A percentile compares a stretch with the other conserved stretches of the same genome.
Conservation (phyloP, 1,140 invertebrate species). For the Kradibia gibbosae region DNA sequence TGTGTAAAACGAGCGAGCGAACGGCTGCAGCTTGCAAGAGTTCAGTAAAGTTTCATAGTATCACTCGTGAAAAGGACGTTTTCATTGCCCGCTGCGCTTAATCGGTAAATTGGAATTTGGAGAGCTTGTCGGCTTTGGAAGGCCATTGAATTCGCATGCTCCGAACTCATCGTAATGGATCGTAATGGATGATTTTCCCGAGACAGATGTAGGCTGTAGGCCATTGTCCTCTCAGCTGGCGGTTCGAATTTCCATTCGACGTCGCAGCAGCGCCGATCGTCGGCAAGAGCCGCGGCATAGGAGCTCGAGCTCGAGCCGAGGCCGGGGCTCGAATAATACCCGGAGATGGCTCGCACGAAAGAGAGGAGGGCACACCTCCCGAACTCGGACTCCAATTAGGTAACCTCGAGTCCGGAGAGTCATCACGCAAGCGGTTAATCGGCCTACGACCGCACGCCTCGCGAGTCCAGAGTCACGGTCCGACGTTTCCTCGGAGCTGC, state of each 20-base stretch:
- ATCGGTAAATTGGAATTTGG: conserved; percentile 42
- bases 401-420: too few species aligned
- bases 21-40: neutral
- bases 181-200: conserved; percentile 19
- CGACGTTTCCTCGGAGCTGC: neutral
- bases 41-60: neutral
- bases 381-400: too few species aligned
- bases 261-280: too few species aligned
- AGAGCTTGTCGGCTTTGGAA: conserved; percentile 1
- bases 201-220: neutral
- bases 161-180: neutral
- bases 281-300: too few species aligned
- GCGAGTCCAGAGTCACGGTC: too few species aligned
- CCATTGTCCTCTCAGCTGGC: neutral
- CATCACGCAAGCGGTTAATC: too few species aligned
- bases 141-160: neutral
- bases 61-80: conserved; percentile 4
- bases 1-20: too few species aligned
- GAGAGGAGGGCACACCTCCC: too few species aligned
- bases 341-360: too few species aligned
- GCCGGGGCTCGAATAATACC: too few species aligned
- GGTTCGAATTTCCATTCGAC: neutral
- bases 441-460: too few species aligned
- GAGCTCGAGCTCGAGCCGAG: too few species aligned
- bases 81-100: conserved; percentile 1